Evolutionary conservation across 2,888 invertebrate genomes (phyloP), one percentile per base, ranked within the genome.

Genomic region (Agrotis segetum): DNA sequence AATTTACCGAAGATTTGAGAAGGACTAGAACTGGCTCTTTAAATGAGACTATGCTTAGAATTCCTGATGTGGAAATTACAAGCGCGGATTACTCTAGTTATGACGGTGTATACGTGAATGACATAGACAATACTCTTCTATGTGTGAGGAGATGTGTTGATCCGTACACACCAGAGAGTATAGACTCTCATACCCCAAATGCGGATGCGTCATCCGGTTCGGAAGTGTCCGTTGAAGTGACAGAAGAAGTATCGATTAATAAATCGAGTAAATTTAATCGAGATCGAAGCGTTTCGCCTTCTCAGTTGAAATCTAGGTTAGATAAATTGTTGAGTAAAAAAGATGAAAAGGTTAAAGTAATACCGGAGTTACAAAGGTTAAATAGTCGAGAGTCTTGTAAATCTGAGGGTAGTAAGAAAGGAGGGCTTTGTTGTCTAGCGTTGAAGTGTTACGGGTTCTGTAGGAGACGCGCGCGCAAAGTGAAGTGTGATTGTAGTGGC

Each of bases 131-230:
- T 6, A 95, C 96, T 1, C 88, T 96, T 40, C 88, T 97, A 0
- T 91, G 91, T 13, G 93, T 93, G 0, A 80, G 88, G 2, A 92
- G 83, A 5, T 95, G 94, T 87, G 93, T 97, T 86, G 98, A 98
- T 85, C 98, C 98, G 0, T 98, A 98, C 86, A 98, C 98, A 0
- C 98, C 98, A n/a, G 98, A 98, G 87, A 98, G 98, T 90, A 96
- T 97, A 79, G 98, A 98, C 87, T 98, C 98, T 29, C 98, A 97
- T 85, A 97, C 98, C 58, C 98, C 98, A 0, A 96, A 96, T 75
- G 96, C 96, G 0, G 97, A 96, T 52, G 84, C 86, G 0, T 89
- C 88, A 0, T 94, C 90, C 0, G 90, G 88, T 0, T 92, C 93
- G 0, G 94, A 93, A 6, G 92, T 92, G 1, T 71, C 84, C 0